Conservation (phyloP, 2,797 vertebrate species). For the Percopsis omiscomaycus region DNA sequence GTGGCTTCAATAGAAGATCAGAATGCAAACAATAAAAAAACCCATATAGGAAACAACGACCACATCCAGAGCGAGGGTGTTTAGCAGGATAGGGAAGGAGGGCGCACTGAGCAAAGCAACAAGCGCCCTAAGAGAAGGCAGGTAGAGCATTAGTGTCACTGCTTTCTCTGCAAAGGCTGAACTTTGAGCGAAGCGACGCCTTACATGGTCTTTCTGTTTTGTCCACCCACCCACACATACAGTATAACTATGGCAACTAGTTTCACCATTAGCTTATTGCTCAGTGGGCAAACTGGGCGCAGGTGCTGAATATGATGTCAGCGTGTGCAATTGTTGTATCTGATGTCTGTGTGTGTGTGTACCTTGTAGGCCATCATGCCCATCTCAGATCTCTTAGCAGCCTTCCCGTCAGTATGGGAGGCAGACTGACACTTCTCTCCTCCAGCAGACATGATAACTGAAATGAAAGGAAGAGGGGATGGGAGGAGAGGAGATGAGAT, state of each 20-base stretch:
- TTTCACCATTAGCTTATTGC: too few relatives aligned
- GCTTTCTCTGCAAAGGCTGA: conserved; percentile 2
- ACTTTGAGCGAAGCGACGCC: conserved; percentile 1
- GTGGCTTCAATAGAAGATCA: not conserved
- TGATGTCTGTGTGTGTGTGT: conserved; percentile 10
- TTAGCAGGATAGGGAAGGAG: not conserved
- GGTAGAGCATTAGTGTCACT: not conserved
- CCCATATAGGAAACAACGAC: too few relatives aligned
- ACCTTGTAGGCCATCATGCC: conserved; percentile 71
- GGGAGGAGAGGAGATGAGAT: conserved; percentile 1
- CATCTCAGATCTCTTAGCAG: conserved; percentile 68
- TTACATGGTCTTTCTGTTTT: conserved; percentile 3
- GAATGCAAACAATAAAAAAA: not conserved
- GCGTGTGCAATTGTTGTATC: conserved; percentile 1
- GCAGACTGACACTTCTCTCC: conserved; percentile 76
- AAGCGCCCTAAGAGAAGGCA: not conserved
- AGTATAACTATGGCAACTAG: conserved; percentile 42
- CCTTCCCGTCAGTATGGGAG: conserved; percentile 76
- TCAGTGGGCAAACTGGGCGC: conserved; percentile 24
- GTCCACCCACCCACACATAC: conserved; percentile 35
- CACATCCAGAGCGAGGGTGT: too few relatives aligned
- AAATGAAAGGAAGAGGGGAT: not conserved
- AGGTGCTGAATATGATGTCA: conserved; percentile 19
- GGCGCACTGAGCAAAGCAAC: not conserved
- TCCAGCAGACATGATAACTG: conserved; percentile 75